A percentile compares a stretch with the other conserved stretches of the same genome.
phyloP scores from a whole-genome alignment of 2,113 vertebrate species.

The Gorilla gorilla region DNA sequence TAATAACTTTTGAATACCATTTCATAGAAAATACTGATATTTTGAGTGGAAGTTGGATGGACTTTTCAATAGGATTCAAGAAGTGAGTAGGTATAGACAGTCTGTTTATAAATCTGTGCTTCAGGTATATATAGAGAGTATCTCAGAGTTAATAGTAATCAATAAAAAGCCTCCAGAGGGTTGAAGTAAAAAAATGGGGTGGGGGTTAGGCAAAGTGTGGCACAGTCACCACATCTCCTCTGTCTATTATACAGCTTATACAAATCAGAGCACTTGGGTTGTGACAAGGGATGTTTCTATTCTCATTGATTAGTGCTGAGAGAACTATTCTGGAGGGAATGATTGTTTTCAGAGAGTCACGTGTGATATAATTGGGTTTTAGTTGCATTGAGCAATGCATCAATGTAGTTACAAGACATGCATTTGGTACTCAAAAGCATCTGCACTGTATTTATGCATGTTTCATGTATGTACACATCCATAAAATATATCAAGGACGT shows the following conservation, averaged over 20 bases:
- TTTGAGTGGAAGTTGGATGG: neutral
- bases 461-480: neutral
- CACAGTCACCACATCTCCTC: slow-evolving; percentile 76
- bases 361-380: slow-evolving; percentile 65
- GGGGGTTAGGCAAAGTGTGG: neutral
- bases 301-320: slow-evolving; percentile 76
- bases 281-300: slow-evolving; percentile 82
- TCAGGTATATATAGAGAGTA: slow-evolving; percentile 45
- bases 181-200: slow-evolving; percentile 53
- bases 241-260: slow-evolving; percentile 75
- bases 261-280: slow-evolving; percentile 77
- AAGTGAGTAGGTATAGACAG: slow-evolving; percentile 45
- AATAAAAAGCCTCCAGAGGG: slow-evolving; percentile 72
- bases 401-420: slow-evolving; percentile 13
- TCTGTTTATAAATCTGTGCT: slow-evolving; percentile 58
- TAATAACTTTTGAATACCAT: slow-evolving; percentile 27
- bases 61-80: slow-evolving; percentile 22
- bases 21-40: slow-evolving; percentile 45
- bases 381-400: slow-evolving; percentile 70
- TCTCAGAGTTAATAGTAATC: slow-evolving; percentile 78
- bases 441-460: neutral
- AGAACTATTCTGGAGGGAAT: slow-evolving; percentile 70
- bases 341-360: slow-evolving; percentile 75
- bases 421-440: neutral
- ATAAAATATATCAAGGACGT: neutral